Evolutionary conservation across 2,888 invertebrate species (phyloP).

Genomic region (Metallyticus violacea): DNA sequence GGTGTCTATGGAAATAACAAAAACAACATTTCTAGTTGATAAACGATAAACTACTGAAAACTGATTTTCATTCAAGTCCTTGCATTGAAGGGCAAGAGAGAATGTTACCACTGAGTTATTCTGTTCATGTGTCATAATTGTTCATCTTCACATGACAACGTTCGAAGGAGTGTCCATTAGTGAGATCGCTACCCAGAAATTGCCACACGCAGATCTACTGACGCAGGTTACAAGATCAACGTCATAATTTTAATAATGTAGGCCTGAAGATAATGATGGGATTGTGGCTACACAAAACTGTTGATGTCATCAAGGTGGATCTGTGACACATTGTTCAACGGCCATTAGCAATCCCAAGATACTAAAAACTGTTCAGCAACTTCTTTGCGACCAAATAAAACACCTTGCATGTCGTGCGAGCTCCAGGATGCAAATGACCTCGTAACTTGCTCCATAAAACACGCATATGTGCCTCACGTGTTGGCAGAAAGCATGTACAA

Average conservation of each 20-base stretch:
- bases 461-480: neutral
- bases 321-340: too few species aligned
- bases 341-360: neutral
- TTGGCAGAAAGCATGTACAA: neutral
- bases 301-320: neutral
- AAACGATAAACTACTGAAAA: too few species aligned
- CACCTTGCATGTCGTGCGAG: neutral
- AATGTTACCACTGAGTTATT: too few species aligned
- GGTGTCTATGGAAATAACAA: too few species aligned
- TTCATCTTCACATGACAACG: neutral
- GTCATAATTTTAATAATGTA: neutral
- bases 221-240: neutral
- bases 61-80: too few species aligned
- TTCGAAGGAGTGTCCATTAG: neutral
- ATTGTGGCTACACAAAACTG: neutral
- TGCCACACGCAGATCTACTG: neutral
- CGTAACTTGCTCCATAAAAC: neutral
- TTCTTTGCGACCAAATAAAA: too few species aligned
- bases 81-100: too few species aligned
- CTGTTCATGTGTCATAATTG: neutral
- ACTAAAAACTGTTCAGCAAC: too few species aligned
- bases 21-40: too few species aligned
- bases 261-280: neutral
- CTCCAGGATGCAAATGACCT: neutral
- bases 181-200: neutral